Evolutionary conservation across 64 coral and sea anemone genomes (phyloP).

Genomic region (Stichodactyla helianthus): DNA sequence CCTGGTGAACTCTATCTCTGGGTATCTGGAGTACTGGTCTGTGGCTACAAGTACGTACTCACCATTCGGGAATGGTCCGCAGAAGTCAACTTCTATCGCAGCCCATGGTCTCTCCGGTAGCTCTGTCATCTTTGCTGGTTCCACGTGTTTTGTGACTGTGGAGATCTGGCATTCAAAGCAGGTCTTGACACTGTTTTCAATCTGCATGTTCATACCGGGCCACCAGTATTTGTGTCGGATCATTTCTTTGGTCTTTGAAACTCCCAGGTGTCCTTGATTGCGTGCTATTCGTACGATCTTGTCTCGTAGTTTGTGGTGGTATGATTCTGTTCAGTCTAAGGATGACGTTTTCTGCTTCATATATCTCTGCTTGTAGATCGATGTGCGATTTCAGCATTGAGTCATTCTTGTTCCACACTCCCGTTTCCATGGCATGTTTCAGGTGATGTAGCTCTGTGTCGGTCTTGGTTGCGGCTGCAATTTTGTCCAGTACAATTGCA

Average conservation of each 20-base stretch:
- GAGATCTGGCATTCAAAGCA: constrained; percentile 42
- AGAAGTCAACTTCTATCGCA: constrained; percentile 41
- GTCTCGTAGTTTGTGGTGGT: constrained; percentile 37
- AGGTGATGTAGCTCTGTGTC: constrained; percentile 42
- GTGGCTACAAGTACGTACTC: constrained; percentile 25
- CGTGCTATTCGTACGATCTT: constrained; percentile 29
- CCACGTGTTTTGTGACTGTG: constrained; percentile 9
- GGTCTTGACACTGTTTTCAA: constrained; percentile 36
- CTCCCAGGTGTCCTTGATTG: constrained; percentile 34
- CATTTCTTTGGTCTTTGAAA: constrained; percentile 50
- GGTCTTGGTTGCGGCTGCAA: constrained; percentile 30
- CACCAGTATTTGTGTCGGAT: constrained; percentile 49
- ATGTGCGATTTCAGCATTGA: constrained; percentile 48
- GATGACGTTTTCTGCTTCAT: constrained; percentile 10
- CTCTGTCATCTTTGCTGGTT: constrained; percentile 54
- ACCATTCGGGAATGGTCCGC: constrained; percentile 30
- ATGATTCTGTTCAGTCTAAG: constrained; percentile 41
- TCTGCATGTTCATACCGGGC: constrained; percentile 32
- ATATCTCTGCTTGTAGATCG: constrained; percentile 50
- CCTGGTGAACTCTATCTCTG: constrained; percentile 30
- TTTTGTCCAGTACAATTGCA: constrained; percentile 37
- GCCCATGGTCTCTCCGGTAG: constrained; percentile 36
- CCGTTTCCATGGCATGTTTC: constrained; percentile 42
- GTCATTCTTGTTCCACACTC: constrained; percentile 44
- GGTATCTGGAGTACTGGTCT: constrained; percentile 37